Base-by-base conservation (phyloP, 2,797 vertebrate species). In the Astyanax mexicanus region DNA sequence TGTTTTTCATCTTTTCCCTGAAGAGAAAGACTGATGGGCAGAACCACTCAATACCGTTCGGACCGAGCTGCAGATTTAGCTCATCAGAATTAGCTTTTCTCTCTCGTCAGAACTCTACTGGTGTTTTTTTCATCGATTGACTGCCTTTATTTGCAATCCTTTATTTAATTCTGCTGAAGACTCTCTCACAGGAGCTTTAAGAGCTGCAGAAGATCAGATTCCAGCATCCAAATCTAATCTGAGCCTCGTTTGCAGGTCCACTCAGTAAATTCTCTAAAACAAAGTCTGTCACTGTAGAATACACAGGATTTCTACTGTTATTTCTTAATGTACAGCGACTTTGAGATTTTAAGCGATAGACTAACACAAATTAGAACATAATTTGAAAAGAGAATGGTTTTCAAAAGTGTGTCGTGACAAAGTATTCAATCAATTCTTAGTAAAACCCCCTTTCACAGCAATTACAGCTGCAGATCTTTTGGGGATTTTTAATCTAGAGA, bases 21-120 rank as follows among this genome's bases (percentile, higher is more conserved):
- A n/a, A 1, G 11, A 78, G 19, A 73, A 17, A 8, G 54, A 1
- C 44, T 45, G 58, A 19, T 38, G 15, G 17, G 10, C 35, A 7
- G 40, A 65, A 64, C 27, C 4, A 27, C 21, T 69, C 65, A 45
- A 40, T 58, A 55, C 69, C 58, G 67, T 55, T 65, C 66, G 49
- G 51, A 44, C 61, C 72, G 55, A 17, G 62, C 37, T 55, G 51
- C 44, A 54, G 51, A 11, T 54, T 54, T 27, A 27, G 51, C 10
- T 4, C 29, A 62, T 21, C 51, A 61, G 54, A 21, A 49, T n/a
- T n/a, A n/a, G 17, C 47, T 80, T 60, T 60, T 68, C 32, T 11
- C 62, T 58, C 11, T 29, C 61, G 51, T 4, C 9, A 65, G 11
- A 21, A 35, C 3, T 6, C 40, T 40, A 44, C 51, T 75, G 27